Evolutionary conservation across 2,113 vertebrate genomes (phyloP).

Genomic region (Sander lucioperca): DNA sequence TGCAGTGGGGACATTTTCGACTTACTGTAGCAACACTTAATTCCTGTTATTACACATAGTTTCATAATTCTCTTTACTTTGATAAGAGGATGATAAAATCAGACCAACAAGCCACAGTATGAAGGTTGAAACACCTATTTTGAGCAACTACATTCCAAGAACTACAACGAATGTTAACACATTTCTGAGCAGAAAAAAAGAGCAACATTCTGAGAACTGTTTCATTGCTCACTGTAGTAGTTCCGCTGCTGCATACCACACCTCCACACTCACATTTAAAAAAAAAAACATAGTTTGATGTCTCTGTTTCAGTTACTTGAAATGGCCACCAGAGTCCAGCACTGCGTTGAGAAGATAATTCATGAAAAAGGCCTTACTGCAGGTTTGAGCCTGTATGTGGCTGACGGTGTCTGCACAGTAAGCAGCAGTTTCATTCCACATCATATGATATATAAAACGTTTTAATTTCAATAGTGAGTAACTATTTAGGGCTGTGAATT

Average conservation of each 20-base stretch:
- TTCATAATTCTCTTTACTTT: not conserved
- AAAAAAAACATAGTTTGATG: not conserved
- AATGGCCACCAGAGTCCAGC: conserved; percentile 69
- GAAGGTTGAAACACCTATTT: not conserved
- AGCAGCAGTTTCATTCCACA: not conserved
- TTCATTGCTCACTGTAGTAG: not conserved
- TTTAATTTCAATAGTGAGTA: not conserved
- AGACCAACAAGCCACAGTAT: fast-evolving
- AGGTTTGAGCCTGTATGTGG: not conserved
- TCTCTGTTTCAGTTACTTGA: conserved; percentile 37
- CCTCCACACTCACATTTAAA: not conserved
- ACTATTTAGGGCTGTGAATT: not conserved
- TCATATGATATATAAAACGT: not conserved
- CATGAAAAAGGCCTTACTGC: not conserved
- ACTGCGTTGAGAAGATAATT: conserved; percentile 10
- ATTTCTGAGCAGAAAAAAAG: not conserved
- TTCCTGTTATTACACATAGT: not conserved
- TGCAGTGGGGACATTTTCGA: not conserved
- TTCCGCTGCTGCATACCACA: too few relatives aligned
- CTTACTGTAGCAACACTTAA: not conserved
- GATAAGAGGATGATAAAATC: not conserved
- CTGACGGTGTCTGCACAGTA: not conserved
- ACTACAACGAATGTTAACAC: not conserved
- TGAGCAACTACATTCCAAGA: not conserved
- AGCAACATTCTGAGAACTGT: not conserved